Evolutionary conservation across 2,113 vertebrate species (phyloP), one percentile per base, ranked within the genome.

Genomic region (Leucosticte australis): DNA sequence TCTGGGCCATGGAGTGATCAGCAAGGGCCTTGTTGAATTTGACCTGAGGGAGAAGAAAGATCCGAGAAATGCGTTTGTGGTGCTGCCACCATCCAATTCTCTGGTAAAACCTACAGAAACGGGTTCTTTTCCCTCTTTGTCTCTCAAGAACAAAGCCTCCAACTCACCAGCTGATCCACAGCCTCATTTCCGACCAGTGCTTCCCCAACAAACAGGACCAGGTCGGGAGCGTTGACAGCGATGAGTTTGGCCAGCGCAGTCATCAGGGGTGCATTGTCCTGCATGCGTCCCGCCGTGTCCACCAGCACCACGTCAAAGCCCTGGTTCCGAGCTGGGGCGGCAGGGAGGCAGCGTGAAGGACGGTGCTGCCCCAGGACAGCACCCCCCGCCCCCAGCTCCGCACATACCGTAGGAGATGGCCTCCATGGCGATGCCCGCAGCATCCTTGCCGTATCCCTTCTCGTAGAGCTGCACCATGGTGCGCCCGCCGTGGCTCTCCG

Each of bases 11-110:
- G 60, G 99, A 99, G 97, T 99, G 98, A 96, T 99, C 99, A 60
- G 99, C 99, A 97, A 99, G 96, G 24, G 99, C 99, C 97, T 99
- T 99, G 95, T 99, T 99, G 96, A 99, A 99, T 96, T 99, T 99
- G 35, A 99, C 99, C 99, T 99, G 93, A 85, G 65, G 28, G n/a
- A 82, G 31, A 60, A 10, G 39, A 74, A 1, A 1, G 8, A 71
- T 10, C 16, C 1, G 0, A 55, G 21, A 69, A 76, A 44, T 0
- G 0, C 13, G 0, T 2, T 9, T 26, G 20, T 16, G 46, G 9
- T 22, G 49, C 52, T 30, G 11, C 21, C 5, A 1, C 18, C 2
- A 0, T 21, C 31, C 49, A 16, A 10, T 50, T 28, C 8, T 30
- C 33, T 7, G 0, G 2, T 7, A 42, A 67, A 67, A 55, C 37